These are phyloP conservation scores for Nannospalax galili DNA, from an alignment of 2,113 vertebrate species.

Conservation along the genomic window DNA sequence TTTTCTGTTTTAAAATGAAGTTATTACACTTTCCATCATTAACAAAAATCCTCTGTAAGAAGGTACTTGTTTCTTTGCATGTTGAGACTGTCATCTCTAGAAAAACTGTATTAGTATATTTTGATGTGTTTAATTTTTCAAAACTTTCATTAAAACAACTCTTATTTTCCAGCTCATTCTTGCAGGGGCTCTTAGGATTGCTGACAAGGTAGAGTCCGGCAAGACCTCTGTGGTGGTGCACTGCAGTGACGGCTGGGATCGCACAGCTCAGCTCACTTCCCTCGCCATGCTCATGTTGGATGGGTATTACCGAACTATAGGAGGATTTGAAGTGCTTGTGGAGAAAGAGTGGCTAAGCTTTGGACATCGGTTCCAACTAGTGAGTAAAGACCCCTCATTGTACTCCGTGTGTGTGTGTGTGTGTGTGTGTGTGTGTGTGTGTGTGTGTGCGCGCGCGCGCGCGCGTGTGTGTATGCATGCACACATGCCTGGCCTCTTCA, in stretches of 20 bases:
- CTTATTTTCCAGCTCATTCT: slow-evolving; percentile 90
- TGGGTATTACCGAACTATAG: slow-evolving; percentile 93
- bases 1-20: too few relatives aligned
- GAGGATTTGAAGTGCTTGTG: slow-evolving; percentile 95
- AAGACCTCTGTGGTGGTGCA: slow-evolving; percentile 98
- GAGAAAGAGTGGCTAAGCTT: slow-evolving; percentile 99
- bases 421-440: too few relatives aligned
- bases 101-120: neutral
- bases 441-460: neutral
- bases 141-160: neutral
- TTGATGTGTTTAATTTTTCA: neutral
- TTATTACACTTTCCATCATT: neutral
- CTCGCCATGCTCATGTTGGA: slow-evolving; percentile 97
- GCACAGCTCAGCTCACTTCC: slow-evolving; percentile 95
- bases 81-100: neutral
- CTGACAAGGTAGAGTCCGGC: slow-evolving; percentile 96
- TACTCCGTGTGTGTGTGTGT: neutral
- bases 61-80: neutral
- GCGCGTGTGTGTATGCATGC: too few relatives aligned
- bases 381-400: slow-evolving; percentile 81
- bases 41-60: neutral
- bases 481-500: too few relatives aligned
- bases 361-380: slow-evolving; percentile 97
- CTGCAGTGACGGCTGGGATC: slow-evolving; percentile 98
- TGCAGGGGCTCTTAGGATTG: slow-evolving; percentile 95